Base-by-base conservation (phyloP, 2,797 vertebrate species). In the Esox masquinongy region DNA sequence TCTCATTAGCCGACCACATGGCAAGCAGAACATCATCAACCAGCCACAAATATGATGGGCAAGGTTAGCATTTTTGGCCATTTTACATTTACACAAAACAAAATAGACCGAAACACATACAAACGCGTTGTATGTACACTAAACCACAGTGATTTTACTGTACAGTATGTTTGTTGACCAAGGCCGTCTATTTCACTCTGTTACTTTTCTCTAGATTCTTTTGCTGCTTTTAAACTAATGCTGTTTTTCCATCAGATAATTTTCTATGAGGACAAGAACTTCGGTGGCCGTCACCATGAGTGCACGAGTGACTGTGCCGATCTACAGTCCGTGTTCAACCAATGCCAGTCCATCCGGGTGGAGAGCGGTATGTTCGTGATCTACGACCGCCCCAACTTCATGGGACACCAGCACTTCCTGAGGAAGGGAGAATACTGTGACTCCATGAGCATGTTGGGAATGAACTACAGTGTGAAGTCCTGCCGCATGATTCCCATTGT, bases 31-130 rank as follows among this genome's bases (percentile, higher is more conserved):
- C 56, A 1, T 61, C 56, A 26, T 72, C 80, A 88, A 39, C 5
- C 19, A 22, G n/a, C 7, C 56, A 24, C 56, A 61, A 61, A 61
- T 24, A 61, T 61, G 56, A 93, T 92, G 91, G 92, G 90, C 69
- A 93, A 93, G 92, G 92, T 93, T 75, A 47, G 90, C 89, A 61
- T 75, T 49, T 29, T 24, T 0, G 31, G 12, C 26, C n/a, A 12
- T 64, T 64, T 70, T 79, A 24, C 50, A 17, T 24, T 64, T 43
- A 51, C 49, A 16, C 11, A 1, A 43, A 43, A 43, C 7, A 5
- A 68, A 43, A 50, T n/a, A 31, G 16, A 34, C 24, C 4, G 2
- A 51, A 16, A 68, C n/a, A 59, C n/a, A 22, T 49, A 14, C 1
- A 69, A 68, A 68, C 19, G 39, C 36, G 8, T 50, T 70, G 2